A percentile compares a stretch with the other conserved stretches of the same genome.
These are phyloP conservation scores for Notodonta ziczac DNA, from an alignment of 2,888 invertebrate genomes.

Conservation along the genomic window DNA sequence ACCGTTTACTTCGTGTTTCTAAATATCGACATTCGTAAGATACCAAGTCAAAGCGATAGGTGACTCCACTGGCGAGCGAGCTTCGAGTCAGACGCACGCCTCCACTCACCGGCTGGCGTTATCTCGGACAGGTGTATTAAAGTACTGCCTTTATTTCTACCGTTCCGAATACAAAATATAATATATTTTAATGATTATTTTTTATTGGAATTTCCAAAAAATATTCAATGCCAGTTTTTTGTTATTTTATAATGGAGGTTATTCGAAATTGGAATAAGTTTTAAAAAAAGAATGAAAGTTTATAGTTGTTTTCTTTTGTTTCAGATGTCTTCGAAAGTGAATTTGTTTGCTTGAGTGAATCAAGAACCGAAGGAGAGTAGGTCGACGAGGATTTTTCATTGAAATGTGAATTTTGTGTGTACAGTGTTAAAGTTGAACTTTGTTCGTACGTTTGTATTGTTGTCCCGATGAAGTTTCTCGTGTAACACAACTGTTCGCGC, in stretches of 20 bases:
- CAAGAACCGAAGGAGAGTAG: conserved; percentile 52
- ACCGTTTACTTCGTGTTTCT: conserved; percentile 67
- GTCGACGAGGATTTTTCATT: conserved; percentile 56
- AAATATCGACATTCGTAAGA: conserved; percentile 67
- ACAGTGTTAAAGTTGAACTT: conserved; percentile 71
- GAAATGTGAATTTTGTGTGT: conserved; percentile 80
- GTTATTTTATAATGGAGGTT: neutral
- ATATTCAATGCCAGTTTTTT: neutral
- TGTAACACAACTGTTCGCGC: conserved; percentile 62
- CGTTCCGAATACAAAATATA: conserved; percentile 10
- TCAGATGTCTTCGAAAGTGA: conserved; percentile 77
- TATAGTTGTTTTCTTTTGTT: conserved; percentile 69
- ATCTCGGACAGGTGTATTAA: conserved; percentile 53
- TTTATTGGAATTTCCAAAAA: conserved; percentile 5
- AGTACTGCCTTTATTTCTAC: conserved; percentile 27
- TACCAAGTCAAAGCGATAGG: conserved; percentile 62
- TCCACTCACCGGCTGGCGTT: conserved; percentile 44
- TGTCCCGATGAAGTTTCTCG: conserved; percentile 75
- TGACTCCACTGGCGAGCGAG: conserved; percentile 66
- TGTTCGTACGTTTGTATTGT: conserved; percentile 57
- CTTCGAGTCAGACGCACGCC: conserved; percentile 71
- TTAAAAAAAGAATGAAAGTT: conserved; percentile 32
- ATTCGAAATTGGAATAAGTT: conserved; percentile 9
- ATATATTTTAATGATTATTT: conserved; percentile 9
- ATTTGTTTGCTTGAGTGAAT: conserved; percentile 69